Evolutionary conservation across 2,888 invertebrate genomes (phyloP), one percentile per base, ranked within the genome.

Genomic region (Ceramica pisi): DNA sequence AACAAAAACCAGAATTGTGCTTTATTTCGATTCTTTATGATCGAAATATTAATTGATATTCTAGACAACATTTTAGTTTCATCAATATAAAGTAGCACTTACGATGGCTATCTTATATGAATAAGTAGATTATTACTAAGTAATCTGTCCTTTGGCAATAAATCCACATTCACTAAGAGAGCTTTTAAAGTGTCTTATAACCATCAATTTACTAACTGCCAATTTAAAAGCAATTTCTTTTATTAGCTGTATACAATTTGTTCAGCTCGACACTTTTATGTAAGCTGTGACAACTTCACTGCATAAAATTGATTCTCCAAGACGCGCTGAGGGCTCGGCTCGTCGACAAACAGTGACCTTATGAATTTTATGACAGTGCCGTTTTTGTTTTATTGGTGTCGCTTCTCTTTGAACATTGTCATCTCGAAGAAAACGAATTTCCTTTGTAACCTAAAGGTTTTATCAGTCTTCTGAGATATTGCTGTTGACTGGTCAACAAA

Each of bases 161-260:
- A 31, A 31, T 46, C 51, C 9, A 46, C 44, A 51, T 59, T 8
- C 44, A 19, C 21, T 57, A 21, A 51, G 12, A 64, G 26, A 55
- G 31, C 74, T 60, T 41, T 48, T n/a, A 48, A 53, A 73, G 44
- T 62, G 38, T 56, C 16, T 12, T 46, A 46, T 16, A 68, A 46
- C 21, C 50, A 69, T 75, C 51, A 56, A 57, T 62, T 31, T 61
- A 62, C 23, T 31, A 23, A 38, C 21, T 16, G 38, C 38, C 56
- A 62, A 62, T 48, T 38, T 31, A 41, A 75, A 59, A 14, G 16
- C 44, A 12, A 69, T 67, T 46, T 23, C 0, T 31, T 57, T 51
- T 38, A 67, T 35, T 50, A 23, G 1, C 35, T 65, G 46, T 44
- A 55, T 55, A 50, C 26, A 55, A 67, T 59, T 53, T n/a, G 35